A percentile compares a stretch with the other conserved stretches of the same genome.
Conservation (phyloP, 1,140 invertebrate species). For the Drosophila azteca region DNA sequence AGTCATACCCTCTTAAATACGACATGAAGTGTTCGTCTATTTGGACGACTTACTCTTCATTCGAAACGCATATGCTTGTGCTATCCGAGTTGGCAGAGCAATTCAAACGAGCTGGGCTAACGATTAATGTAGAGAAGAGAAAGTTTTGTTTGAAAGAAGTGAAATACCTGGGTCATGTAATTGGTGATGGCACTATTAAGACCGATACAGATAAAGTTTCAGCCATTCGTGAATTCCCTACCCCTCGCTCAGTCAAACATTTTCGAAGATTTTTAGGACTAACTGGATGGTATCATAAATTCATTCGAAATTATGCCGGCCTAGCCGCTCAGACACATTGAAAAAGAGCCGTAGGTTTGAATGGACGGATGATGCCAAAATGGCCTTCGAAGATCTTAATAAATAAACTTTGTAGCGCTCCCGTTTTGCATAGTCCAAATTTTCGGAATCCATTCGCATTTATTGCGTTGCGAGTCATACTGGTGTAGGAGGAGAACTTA, state of each 20-base stretch:
- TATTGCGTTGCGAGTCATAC: conserved; percentile 15
- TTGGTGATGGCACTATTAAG: not conserved
- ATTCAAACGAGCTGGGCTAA: conserved; percentile 8
- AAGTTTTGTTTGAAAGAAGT: conserved; percentile 6
- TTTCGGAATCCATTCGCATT: conserved; percentile 8
- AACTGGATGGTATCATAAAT: conserved; percentile 5
- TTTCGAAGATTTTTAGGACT: conserved; percentile 5
- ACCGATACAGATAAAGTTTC: not conserved
- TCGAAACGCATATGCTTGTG: not conserved
- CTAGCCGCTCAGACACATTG: not conserved
- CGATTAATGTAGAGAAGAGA: conserved; percentile 14
- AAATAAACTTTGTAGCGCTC: not conserved
- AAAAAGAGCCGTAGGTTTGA: not conserved
- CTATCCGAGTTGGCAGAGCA: not conserved
- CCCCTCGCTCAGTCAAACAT: not conserved
- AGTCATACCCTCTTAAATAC: not conserved
- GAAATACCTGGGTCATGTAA: conserved; percentile 4
- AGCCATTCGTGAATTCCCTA: not conserved
- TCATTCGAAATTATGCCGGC: conserved; percentile 6
- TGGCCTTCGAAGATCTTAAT: conserved; percentile 6
- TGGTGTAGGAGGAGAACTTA: conserved; percentile 3
- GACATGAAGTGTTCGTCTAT: conserved; percentile 1
- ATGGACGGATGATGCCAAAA: not conserved
- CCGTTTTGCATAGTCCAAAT: conserved; percentile 2
- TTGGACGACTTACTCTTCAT: conserved; percentile 10